Conservation (phyloP, 2,888 invertebrate genomes). For the Lasioglossum lativentre region DNA sequence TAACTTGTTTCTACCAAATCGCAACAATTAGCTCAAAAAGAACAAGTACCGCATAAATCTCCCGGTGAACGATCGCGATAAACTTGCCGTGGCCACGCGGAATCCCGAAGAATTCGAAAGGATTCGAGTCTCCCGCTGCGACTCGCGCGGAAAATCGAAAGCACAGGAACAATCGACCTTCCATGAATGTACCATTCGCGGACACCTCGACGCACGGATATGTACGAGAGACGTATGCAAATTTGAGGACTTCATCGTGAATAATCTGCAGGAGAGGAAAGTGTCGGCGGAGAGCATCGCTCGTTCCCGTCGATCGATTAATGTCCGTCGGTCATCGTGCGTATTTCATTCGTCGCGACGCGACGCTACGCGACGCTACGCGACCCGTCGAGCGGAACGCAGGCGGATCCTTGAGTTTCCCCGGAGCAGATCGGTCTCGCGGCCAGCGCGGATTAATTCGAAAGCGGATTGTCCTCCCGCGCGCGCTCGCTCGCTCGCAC, state of each 20-base stretch:
- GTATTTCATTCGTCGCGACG: neutral
- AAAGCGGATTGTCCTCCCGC: constrained; percentile 61
- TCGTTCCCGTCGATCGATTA: constrained; percentile 11
- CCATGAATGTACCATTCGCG: constrained; percentile 1
- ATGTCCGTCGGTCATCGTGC: neutral
- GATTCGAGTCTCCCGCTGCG: neutral
- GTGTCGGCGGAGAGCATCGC: neutral
- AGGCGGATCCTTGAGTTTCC: neutral
- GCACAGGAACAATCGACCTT: neutral
- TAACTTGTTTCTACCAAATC: neutral
- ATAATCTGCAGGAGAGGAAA: neutral
- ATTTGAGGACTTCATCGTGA: constrained; percentile 22
- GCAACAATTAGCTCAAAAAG: neutral
- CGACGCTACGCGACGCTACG: neutral
- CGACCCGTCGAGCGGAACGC: constrained; percentile 33
- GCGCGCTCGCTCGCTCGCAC: constrained; percentile 24
- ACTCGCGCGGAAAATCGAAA: neutral
- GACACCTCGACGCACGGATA: neutral
- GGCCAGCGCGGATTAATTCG: constrained; percentile 61
- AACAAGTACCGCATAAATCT: neutral
- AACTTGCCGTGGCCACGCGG: neutral
- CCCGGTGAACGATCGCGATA: neutral
- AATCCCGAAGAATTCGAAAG: neutral
- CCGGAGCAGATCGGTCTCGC: constrained; percentile 1
- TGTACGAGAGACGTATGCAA: neutral